Conservation (phyloP, 2,797 vertebrate genomes). For the Dermochelys coriacea region DNA sequence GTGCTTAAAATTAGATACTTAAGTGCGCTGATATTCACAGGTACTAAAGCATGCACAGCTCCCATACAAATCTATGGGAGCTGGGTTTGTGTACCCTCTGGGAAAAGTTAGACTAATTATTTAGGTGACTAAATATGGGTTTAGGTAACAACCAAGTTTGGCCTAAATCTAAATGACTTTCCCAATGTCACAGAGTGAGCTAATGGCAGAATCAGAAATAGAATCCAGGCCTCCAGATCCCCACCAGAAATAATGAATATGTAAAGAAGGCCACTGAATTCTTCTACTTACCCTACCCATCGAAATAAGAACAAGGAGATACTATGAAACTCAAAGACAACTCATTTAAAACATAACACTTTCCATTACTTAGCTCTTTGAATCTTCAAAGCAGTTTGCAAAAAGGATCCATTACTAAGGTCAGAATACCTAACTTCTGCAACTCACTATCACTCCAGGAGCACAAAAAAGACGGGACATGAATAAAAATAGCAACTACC, state of each 20-base stretch:
- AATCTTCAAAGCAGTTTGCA: neutral
- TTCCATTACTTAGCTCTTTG: conserved; percentile 23
- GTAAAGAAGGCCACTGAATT: accelerated
- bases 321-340: conserved; percentile 14
- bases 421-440: conserved; percentile 21
- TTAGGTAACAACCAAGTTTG: neutral
- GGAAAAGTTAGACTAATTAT: neutral
- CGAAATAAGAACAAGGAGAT: neutral
- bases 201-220: neutral
- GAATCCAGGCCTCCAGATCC: neutral
- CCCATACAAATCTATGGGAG: neutral
- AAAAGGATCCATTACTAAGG: neutral
- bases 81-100: neutral
- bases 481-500: neutral
- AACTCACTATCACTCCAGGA: neutral
- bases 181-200: neutral
- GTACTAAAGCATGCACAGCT: neutral
- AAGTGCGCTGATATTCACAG: neutral
- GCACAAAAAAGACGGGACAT: neutral
- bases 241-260: neutral
- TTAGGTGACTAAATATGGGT: neutral
- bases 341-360: neutral
- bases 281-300: neutral
- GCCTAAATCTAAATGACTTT: neutral
- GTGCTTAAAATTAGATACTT: neutral